Base-by-base conservation (phyloP, 2,888 invertebrate genomes). In the Acrobasis suavella region DNA sequence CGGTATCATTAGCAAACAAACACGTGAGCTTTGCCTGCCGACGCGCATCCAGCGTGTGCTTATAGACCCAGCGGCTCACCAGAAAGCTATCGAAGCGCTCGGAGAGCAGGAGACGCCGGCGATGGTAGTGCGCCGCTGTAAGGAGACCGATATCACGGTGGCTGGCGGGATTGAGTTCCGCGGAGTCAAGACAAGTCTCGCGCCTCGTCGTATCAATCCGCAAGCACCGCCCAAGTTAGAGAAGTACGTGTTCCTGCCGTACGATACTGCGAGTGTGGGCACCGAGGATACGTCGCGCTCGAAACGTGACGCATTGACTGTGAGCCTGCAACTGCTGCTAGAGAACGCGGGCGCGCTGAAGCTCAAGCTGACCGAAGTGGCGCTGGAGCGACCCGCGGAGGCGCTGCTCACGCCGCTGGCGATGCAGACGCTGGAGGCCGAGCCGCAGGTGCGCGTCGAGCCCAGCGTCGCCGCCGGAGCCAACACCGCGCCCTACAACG, bases 121-220 rank as follows among this genome's bases (percentile, higher is more conserved):
- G 50, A 72, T 96, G 52, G 93, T 94, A 10, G 95, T 97, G 22
- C 93, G 93, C 76, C 95, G 95, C 93, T 95, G 96, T 78, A 93
- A 94, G 51, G 93, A 95, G 73, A 93, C 96, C 52, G 95, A 95
- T 76, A 94, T 96, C 16, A 94, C 96, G 60, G 94, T 95, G 75
- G 94, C 96, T 61, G 98, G 97, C 46, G 98, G 98, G 62, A 94
- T 98, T 12, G 97, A 98, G 88, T 89, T 98, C 64, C 94, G 97
- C 71, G 98, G 98, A 51, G 93, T 98, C 81, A 98, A 98, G 90
- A 97, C 98, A 0, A 96, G 96, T 65, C 91, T 98, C 60, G 98
- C 98, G n/a, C 97, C 98, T 59, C 94, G 97, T 63, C 94, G 97
- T 69, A 95, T 96, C 71, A 95, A 95, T 81, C 88, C 94, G 15